Evolutionary conservation across 2,797 vertebrate genomes (phyloP), one percentile per base, ranked within the genome.

Genomic region (Microctenopoma lineatum): DNA sequence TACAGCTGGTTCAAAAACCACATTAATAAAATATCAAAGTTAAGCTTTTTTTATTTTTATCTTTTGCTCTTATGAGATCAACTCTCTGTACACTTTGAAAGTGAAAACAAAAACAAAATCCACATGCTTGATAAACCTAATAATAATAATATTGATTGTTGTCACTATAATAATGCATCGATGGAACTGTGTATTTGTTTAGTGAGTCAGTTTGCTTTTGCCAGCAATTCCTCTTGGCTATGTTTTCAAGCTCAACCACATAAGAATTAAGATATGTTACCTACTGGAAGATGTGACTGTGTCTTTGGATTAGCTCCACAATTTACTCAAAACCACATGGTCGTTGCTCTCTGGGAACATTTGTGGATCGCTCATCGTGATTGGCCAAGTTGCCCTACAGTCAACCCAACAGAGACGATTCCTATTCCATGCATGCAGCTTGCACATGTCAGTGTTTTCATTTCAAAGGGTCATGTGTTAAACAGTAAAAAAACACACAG

Each of bases 331-430:
- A 44, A 56, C 57, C 38, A 56, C 67, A 65, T 89, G 84, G 89
- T 90, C 86, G 87, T 81, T 90, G 85, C 82, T 87, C 84, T 92
- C 87, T 66, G 75, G 75, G 52, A 58, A 81, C 70, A 70, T 51
- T 27, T 51, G 59, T 46, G 59, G 73, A 91, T 92, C 89, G 79
- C 77, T 90, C 36, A 18, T 60, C 64, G 71, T 75, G 62, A 73
- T 50, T 81, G 75, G 50, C 56, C 36, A 21, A 51, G 14, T 46
- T 90, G 74, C 74, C 53, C 60, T 69, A 78, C 70, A 46, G 27
- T 73, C 75, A 45, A 82, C 66, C 62, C 64, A 73, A 73, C 59
- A 66, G 21, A 71, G 52, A 52, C 5, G 47, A 56, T 65, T 60
- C 21, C 74, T 59, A 11, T 48, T 9, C 10, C 9, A 5, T 26